phyloP scores from a whole-genome alignment of 2,888 invertebrate genomes.

The Protonemura montana region DNA sequence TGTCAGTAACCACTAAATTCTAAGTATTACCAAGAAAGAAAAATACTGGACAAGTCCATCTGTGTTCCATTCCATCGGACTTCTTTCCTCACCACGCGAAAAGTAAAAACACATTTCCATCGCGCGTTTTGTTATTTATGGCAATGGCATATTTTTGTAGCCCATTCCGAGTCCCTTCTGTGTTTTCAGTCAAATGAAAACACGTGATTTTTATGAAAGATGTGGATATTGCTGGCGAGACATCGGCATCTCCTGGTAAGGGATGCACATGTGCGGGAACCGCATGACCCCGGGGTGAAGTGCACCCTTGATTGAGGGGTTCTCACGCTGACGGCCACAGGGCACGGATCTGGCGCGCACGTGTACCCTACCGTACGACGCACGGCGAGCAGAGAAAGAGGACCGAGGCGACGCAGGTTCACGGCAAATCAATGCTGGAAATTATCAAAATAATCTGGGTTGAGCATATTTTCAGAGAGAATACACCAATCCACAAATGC shows the following conservation, averaged over 20 bases:
- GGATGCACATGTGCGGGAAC: not conserved
- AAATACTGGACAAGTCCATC: not conserved
- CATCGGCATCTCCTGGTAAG: not conserved
- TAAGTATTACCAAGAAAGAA: too few species aligned
- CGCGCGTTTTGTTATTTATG: not conserved
- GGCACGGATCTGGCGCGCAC: too few species aligned
- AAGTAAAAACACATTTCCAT: not conserved
- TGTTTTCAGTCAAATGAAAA: not conserved
- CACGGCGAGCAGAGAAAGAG: too few species aligned
- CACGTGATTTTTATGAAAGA: not conserved
- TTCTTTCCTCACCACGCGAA: not conserved
- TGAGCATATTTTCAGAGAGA: too few species aligned
- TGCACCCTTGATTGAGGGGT: too few species aligned
- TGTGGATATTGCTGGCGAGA: not conserved
- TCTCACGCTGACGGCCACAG: too few species aligned
- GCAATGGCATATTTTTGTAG: not conserved
- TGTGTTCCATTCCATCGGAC: not conserved
- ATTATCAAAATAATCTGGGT: too few species aligned
- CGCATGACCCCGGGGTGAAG: not conserved
- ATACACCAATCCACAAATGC: too few species aligned
- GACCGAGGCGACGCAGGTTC: too few species aligned
- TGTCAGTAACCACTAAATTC: too few species aligned
- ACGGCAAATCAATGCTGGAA: too few species aligned
- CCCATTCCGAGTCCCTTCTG: not conserved
- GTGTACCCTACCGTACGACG: too few species aligned